Base-by-base conservation (phyloP, 53 echinoderm and acorn worm species). In the Luidia sarsii region DNA sequence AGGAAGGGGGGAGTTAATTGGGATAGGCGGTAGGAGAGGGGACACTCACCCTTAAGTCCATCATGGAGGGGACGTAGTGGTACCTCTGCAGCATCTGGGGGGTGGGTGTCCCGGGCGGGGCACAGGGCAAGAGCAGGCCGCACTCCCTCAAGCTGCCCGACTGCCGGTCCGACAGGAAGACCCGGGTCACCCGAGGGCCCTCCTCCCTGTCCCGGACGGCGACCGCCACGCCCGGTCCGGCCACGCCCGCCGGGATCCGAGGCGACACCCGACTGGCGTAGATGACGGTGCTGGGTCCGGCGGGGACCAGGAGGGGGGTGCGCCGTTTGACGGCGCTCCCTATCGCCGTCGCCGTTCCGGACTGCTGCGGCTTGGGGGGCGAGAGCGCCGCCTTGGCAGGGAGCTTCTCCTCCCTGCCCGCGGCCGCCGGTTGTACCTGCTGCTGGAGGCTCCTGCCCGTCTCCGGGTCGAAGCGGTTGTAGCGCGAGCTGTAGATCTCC, bases 111-210 rank as follows among this genome's bases (percentile, higher is more conserved):
- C 82, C 63, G 23, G 99, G 94, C 13, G 99, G 99, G 2, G 99
- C 91, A 87, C 94, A 94, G 5, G 99, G 99, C 5, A 93, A 35
- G 33, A 88, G 56, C 30, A 63, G 71, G 30, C 99, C 99, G 84
- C 94, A 89, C 33, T 99, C 91, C 32, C 80, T 67, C 14, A 99
- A 83, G 85, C 64, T 80, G 59, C 87, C 84, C 30, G 99, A 99
- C 87, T 99, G 99, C 39, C 75, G 94, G 64, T 99, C 99, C 18
- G 99, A 99, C 65, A 94, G 81, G 65, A 86, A 99, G 28, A 99
- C 87, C 62, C 88, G 91, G 31, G 80, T 91, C 28, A 89, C 22
- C n/a, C 60, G 43, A 11, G 59, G 30, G 41, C 28, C 13, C 11
- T 61, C 57, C 21, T 45, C 77, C 45, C 11, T 39, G 13, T 59